Evolutionary conservation across 1,140 invertebrate species (phyloP).

Genomic region (Zaprionus lachaisei): DNA sequence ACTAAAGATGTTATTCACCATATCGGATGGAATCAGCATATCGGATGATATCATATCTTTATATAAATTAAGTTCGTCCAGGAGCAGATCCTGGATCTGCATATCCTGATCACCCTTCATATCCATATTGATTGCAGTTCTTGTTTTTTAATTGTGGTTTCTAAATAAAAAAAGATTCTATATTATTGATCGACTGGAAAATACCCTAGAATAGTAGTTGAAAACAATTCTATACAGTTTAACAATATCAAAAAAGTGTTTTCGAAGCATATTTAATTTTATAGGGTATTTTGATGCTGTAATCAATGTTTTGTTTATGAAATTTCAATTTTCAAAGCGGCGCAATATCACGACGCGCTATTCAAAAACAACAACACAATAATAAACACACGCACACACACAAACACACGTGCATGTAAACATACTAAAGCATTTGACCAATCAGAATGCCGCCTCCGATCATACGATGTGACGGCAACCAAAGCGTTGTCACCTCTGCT

Average conservation of each 20-base stretch:
- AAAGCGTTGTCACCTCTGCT: constrained; percentile 42
- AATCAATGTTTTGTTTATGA: constrained; percentile 64
- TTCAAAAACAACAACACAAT: constrained; percentile 43
- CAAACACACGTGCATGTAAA: constrained; percentile 37
- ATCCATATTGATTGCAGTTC: constrained; percentile 1
- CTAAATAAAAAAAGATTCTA: constrained; percentile 11
- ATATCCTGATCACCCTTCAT: constrained; percentile 42
- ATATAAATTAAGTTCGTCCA: constrained; percentile 73
- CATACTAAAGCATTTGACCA: constrained; percentile 59
- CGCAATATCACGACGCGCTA: constrained; percentile 53
- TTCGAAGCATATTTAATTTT: background rate
- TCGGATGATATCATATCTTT: constrained; percentile 76
- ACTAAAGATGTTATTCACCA: constrained; percentile 71
- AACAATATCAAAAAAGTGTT: background rate
- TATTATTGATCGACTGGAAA: constrained; percentile 3
- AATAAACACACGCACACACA: constrained; percentile 38
- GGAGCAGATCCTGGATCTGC: constrained; percentile 57
- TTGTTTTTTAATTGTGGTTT: constrained; percentile 13
- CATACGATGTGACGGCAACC: constrained; percentile 66
- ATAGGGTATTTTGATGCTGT: constrained; percentile 30
- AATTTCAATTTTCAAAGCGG: constrained; percentile 55
- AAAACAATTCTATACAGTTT: background rate
- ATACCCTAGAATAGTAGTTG: constrained; percentile 5
- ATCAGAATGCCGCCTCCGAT: constrained; percentile 67
- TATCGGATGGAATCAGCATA: constrained; percentile 72